These are phyloP conservation scores for Chymomyza procnemis DNA, from an alignment of 2,888 invertebrate species.

Conservation along the genomic window DNA sequence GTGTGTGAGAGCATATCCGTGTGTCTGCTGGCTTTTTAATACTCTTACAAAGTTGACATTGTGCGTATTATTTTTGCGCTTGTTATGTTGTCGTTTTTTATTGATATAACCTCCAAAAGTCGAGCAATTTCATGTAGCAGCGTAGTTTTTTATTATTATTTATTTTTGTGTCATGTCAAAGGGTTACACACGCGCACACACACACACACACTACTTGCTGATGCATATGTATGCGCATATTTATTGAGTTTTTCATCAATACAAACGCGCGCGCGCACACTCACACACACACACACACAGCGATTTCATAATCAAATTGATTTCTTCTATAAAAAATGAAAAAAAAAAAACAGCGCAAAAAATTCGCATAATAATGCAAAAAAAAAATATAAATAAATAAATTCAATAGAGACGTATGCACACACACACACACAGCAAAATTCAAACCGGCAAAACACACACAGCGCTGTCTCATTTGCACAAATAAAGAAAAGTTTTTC, in stretches of 20 bases:
- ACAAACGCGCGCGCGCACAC: background rate
- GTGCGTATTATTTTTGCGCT: background rate
- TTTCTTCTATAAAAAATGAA: background rate
- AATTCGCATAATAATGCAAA: constrained; percentile 4
- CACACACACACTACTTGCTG: background rate
- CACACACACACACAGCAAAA: constrained; percentile 15
- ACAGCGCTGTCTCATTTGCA: background rate
- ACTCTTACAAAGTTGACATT: background rate
- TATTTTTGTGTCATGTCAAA: background rate
- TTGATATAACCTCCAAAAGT: constrained; percentile 3
- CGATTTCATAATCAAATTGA: constrained; percentile 5
- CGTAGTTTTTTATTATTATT: too few species aligned
- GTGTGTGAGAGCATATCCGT: background rate
- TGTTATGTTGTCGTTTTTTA: background rate
- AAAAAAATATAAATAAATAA: constrained; percentile 1
- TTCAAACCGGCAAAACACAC: background rate
- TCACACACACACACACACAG: background rate
- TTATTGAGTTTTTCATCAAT: background rate
- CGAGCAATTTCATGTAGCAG: background rate
- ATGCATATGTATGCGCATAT: background rate
- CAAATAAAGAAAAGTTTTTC: constrained; percentile 4
- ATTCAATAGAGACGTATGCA: constrained; percentile 4
- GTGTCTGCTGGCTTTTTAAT: too few species aligned
- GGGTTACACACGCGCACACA: background rate
- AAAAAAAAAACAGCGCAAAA: constrained; percentile 3